phyloP scores from a whole-genome alignment of 2,888 invertebrate genomes.

The Tricholauxania praeusta region DNA sequence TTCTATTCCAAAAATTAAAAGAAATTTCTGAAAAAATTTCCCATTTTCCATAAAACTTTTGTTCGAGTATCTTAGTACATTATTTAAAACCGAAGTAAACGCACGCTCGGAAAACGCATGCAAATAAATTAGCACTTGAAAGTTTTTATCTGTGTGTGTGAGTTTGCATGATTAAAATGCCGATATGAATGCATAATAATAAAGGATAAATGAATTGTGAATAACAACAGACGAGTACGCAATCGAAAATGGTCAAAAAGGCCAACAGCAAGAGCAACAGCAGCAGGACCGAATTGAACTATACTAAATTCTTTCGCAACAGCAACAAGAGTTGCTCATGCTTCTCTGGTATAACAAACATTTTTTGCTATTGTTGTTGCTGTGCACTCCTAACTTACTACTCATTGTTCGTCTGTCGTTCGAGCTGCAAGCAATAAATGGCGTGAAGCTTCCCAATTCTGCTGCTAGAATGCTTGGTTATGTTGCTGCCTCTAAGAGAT shows the following conservation, averaged over 20 bases:
- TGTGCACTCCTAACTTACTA: not conserved
- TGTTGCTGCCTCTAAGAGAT: constrained; percentile 61
- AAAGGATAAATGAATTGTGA: constrained; percentile 42
- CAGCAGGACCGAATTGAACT: not conserved
- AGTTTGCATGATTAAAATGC: constrained; percentile 38
- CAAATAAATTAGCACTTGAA: no score
- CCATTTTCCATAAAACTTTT: no score
- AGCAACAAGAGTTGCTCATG: not conserved
- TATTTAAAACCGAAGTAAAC: no score
- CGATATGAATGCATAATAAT: constrained; percentile 45
- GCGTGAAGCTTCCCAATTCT: constrained; percentile 20
- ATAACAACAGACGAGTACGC: constrained; percentile 26
- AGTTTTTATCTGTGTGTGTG: constrained; percentile 19
- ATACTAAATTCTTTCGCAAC: not conserved
- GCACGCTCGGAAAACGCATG: no score
- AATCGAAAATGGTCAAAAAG: constrained; percentile 28
- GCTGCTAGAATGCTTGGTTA: constrained; percentile 13
- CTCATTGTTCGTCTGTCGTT: not conserved
- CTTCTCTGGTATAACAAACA: not conserved
- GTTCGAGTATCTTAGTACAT: no score
- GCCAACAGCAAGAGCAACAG: not conserved
- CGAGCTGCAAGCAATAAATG: constrained; percentile 29
- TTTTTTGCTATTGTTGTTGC: constrained; percentile 2
- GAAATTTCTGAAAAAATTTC: no score
- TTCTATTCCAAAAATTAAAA: no score